These are phyloP conservation scores for Phthorimaea operculella DNA, from an alignment of 1,140 invertebrate genomes.

Conservation along the genomic window DNA sequence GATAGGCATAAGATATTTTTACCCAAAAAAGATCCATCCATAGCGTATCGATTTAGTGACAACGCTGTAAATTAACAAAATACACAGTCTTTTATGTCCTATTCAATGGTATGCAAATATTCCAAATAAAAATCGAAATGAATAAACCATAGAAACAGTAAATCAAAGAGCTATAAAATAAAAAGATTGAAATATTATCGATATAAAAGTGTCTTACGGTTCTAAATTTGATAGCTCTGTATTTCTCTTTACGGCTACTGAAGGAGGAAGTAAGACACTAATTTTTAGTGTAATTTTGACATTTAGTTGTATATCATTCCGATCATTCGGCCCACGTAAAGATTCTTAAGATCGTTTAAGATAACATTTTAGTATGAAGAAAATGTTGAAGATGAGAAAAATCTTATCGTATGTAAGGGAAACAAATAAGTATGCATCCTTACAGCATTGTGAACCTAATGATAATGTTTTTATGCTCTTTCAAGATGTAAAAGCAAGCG, in stretches of 20 bases:
- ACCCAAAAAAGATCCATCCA: too few relatives aligned
- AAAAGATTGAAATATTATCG: constrained; percentile 37
- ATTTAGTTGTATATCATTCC: constrained; percentile 25
- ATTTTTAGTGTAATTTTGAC: constrained; percentile 35
- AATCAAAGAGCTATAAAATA: constrained; percentile 38
- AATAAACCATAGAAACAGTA: constrained; percentile 33
- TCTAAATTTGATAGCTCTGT: constrained; percentile 32
- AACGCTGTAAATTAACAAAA: constrained; percentile 13
- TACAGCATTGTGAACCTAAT: too few relatives aligned
- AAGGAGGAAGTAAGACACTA: constrained; percentile 27
- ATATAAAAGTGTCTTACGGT: constrained; percentile 35
- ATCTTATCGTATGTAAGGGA: too few relatives aligned
- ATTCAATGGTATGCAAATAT: constrained; percentile 37
- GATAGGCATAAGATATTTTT: too few relatives aligned
- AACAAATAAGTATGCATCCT: too few relatives aligned
- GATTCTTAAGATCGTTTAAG: too few relatives aligned
- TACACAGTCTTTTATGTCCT: constrained; percentile 13
- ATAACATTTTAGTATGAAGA: too few relatives aligned
- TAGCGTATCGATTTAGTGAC: neutral
- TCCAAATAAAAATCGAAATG: constrained; percentile 27
- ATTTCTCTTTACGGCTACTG: constrained; percentile 45
- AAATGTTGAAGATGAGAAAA: too few relatives aligned
- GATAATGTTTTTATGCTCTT: too few relatives aligned
- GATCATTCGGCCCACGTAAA: neutral
- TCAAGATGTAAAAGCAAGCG: too few relatives aligned